Base-by-base conservation (phyloP, 53 echinoderm and acorn worm species). In the Stichopus horrens region DNA sequence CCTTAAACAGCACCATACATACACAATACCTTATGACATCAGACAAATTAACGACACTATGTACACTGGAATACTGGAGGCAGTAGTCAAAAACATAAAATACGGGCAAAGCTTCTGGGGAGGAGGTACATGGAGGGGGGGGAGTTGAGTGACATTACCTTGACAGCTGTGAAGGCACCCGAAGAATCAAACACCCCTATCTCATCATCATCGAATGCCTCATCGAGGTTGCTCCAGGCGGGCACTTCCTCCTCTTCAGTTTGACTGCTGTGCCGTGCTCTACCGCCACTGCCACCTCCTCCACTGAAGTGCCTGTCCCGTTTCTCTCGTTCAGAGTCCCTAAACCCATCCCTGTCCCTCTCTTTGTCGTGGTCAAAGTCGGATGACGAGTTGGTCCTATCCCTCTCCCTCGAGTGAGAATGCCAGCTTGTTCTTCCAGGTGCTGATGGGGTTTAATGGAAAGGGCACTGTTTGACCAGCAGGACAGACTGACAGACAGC, bases 121-220 rank as follows among this genome's bases (percentile, higher is more conserved):
- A 37, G 37, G 37, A 37, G 37, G 37, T 37, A 37, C 37, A 37
- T 37, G 37, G n/a, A n/a, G n/a, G n/a, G n/a, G n/a, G n/a, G 37
- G 37, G 37, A 2, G 37, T 37, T 37, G 60, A 5, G 21, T 1
- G 52, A 87, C 19, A 86, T 78, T 90, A 95, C 97, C 93, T 97
- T 97, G 76, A 90, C 92, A 10, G 97, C 94, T 55, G 84, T 93
- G 93, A 97, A 97, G 1, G 97, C 97, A 21, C 97, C 97, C 7
- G 97, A 91, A 4, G 97, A 80, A 77, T 97, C 97, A 80, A 97
- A 97, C 20, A 93, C 91, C 21, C 97, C 95, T 16, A 95, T 93
- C 82, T 79, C 57, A 21, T 97, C 97, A 23, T 85, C 89, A 8
- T 93, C 92, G 59, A 95, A 95, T 19, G 92, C 89, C 51, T 95